phyloP scores from a whole-genome alignment of 2,888 invertebrate species.

The Chymomyza procnemis region DNA sequence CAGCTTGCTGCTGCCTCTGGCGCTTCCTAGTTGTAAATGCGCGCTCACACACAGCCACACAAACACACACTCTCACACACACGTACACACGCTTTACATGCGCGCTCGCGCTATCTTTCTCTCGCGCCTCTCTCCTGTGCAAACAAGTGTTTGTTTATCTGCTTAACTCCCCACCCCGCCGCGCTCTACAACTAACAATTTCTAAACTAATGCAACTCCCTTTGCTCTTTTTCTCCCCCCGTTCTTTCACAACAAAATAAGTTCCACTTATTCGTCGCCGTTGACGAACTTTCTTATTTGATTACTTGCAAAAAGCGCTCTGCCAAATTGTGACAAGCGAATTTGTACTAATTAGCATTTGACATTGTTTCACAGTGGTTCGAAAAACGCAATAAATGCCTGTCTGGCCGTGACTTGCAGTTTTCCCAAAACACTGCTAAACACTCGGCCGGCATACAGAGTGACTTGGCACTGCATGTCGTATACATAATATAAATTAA shows the following conservation, averaged over 20 bases:
- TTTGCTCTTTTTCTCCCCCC: neutral
- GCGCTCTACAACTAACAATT: conserved; percentile 7
- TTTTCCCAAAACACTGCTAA: neutral
- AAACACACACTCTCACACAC: neutral
- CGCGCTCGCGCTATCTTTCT: conserved; percentile 17
- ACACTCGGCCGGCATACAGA: neutral
- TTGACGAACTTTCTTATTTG: conserved; percentile 44
- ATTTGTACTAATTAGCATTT: conserved; percentile 65
- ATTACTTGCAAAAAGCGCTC: conserved; percentile 32
- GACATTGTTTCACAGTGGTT: conserved; percentile 42
- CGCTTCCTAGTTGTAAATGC: conserved; percentile 65
- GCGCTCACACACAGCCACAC: conserved; percentile 16
- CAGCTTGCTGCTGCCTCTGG: conserved; percentile 35
- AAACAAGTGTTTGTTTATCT: conserved; percentile 71
- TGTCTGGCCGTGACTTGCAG: neutral
- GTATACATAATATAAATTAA: neutral
- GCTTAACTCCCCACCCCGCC: conserved; percentile 35
- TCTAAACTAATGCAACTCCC: no score
- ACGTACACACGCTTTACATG: conserved; percentile 1
- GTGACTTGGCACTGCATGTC: neutral
- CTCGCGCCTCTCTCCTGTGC: conserved; percentile 55
- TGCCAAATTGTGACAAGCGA: conserved; percentile 44
- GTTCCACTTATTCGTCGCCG: neutral
- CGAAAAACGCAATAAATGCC: conserved; percentile 1
- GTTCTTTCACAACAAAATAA: no score